Evolutionary conservation across 2,888 invertebrate species (phyloP).

Genomic region (Drosophila rellima): DNA sequence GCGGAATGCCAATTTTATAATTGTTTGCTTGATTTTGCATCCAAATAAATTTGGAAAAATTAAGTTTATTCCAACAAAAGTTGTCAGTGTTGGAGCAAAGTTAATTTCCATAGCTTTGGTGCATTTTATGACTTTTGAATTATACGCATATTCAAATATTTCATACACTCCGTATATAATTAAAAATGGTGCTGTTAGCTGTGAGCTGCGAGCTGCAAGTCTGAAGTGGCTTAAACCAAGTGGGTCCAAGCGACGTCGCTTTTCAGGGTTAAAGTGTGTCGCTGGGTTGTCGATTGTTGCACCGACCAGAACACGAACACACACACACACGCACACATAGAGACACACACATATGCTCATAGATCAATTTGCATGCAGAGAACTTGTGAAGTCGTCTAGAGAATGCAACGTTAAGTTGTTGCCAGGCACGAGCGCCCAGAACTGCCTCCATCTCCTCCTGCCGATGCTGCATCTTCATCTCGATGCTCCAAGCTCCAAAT

Average conservation of each 20-base stretch:
- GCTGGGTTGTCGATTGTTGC: slow-evolving; percentile 32
- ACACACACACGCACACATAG: slow-evolving; percentile 1
- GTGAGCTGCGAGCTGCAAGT: not conserved
- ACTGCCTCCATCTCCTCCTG: not conserved
- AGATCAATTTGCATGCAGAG: slow-evolving; percentile 68
- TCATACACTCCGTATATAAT: not conserved
- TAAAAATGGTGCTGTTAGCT: not conserved
- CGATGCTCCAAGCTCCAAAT: slow-evolving; percentile 2
- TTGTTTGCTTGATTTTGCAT: too few relatives aligned
- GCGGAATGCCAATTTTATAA: too few relatives aligned
- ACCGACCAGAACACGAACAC: slow-evolving; percentile 11
- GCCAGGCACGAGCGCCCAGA: slow-evolving; percentile 54
- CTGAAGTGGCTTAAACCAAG: slow-evolving; percentile 17
- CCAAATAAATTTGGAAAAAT: too few relatives aligned
- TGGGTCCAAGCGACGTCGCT: slow-evolving; percentile 12
- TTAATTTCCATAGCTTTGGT: too few relatives aligned
- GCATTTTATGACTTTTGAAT: not conserved
- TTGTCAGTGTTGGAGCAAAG: too few relatives aligned
- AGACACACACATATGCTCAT: slow-evolving; percentile 10
- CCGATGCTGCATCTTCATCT: not conserved
- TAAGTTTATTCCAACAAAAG: too few relatives aligned
- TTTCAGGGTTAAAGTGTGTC: slow-evolving; percentile 45
- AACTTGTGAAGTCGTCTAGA: slow-evolving; percentile 15
- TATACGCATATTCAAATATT: not conserved
- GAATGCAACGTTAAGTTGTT: slow-evolving; percentile 63